Conservation (phyloP, 1,140 invertebrate genomes). For the Drosophila kanapiae region DNA sequence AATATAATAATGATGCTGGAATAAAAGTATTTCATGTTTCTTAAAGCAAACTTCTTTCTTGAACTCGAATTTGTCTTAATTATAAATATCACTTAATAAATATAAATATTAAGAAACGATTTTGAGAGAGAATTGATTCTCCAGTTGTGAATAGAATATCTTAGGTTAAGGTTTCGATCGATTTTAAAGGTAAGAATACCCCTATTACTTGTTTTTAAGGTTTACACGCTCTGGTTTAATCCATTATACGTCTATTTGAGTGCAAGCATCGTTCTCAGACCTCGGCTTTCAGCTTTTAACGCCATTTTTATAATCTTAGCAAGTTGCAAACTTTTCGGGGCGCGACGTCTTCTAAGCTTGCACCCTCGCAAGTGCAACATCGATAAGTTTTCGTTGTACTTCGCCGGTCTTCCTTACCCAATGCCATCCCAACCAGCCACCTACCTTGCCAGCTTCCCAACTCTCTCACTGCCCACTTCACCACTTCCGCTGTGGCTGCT, state of each 20-base stretch:
- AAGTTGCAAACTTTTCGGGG: conserved; percentile 43
- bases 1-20: too few species aligned
- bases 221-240: background rate
- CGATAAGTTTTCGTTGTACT: conserved; percentile 70
- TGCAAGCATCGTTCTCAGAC: conserved; percentile 3
- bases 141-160: too few species aligned
- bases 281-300: conserved; percentile 63
- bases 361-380: conserved; percentile 69
- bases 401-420: conserved; percentile 33
- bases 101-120: too few species aligned
- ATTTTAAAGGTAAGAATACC: too few species aligned
- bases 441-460: background rate
- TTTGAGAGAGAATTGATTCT: too few species aligned
- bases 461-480: conserved; percentile 1
- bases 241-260: background rate
- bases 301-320: conserved; percentile 59
- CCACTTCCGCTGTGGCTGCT: conserved; percentile 26
- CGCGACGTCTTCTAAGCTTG: conserved; percentile 37
- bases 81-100: too few species aligned
- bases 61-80: too few species aligned
- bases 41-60: too few species aligned
- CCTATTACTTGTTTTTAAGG: background rate
- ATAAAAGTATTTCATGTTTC: too few species aligned
- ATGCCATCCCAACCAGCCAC: background rate
- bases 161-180: too few species aligned